Conservation (phyloP, 2,113 vertebrate species). For the Xerus inauris region DNA sequence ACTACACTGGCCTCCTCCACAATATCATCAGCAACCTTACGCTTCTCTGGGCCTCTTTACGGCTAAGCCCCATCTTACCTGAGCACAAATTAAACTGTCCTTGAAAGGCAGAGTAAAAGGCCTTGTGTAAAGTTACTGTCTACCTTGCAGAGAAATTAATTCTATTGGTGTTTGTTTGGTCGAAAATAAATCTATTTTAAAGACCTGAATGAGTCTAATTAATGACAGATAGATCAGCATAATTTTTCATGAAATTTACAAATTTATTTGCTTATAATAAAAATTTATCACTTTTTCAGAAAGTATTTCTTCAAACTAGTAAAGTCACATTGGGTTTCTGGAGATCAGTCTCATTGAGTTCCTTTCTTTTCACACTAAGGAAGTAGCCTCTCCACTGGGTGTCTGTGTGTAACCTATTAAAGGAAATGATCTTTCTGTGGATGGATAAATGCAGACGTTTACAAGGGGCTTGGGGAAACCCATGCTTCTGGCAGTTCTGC, state of each 20-base stretch:
- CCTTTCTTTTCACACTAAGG: neutral
- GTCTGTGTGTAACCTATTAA: neutral
- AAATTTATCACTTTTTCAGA: conserved; percentile 45
- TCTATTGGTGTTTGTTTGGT: neutral
- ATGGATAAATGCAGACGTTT: neutral
- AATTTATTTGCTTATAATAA: neutral
- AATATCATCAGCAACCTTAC: neutral
- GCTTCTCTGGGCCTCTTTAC: conserved; percentile 20
- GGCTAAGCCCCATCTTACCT: conserved; percentile 70
- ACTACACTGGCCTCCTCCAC: conserved; percentile 75
- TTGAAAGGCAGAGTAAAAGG: neutral
- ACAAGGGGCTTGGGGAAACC: neutral
- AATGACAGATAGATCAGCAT: neutral
- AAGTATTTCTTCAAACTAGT: conserved; percentile 35
- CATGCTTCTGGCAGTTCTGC: neutral
- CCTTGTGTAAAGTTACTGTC: neutral
- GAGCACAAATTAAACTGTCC: neutral
- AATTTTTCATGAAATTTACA: neutral
- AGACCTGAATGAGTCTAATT: neutral
- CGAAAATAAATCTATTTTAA: neutral
- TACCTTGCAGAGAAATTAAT: neutral
- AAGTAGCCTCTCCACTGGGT: neutral
- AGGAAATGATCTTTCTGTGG: neutral
- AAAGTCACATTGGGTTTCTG: conserved; percentile 4
- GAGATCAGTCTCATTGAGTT: neutral